phyloP scores from a whole-genome alignment of 2,797 vertebrate genomes.

The Avahi laniger region DNA sequence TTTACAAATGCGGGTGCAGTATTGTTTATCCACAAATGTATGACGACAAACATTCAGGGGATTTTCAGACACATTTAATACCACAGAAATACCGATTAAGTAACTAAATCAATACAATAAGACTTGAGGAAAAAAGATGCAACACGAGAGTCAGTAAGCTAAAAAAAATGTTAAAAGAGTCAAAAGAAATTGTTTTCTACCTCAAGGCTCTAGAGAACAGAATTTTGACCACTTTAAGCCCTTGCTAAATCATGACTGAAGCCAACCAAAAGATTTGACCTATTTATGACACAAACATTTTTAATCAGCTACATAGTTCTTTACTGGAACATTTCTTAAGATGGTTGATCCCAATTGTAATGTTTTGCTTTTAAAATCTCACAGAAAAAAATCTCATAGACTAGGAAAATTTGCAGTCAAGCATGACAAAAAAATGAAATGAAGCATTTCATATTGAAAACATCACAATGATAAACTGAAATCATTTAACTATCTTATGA shows the following conservation, averaged over 20 bases:
- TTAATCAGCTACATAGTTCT: constrained; percentile 34
- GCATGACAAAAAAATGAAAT: constrained; percentile 8
- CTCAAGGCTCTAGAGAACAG: neutral
- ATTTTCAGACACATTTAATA: neutral
- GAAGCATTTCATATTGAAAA: constrained; percentile 40
- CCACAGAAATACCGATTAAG: neutral
- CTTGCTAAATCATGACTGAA: constrained; percentile 8
- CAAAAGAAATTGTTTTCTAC: constrained; percentile 31
- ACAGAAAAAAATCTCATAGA: neutral
- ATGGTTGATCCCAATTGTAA: neutral
- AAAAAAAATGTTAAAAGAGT: neutral
- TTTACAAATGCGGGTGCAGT: neutral
- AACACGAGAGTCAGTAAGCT: neutral
- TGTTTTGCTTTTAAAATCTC: constrained; percentile 54
- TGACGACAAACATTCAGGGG: neutral
- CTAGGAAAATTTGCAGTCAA: neutral
- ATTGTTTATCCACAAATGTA: neutral
- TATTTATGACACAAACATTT: constrained; percentile 42
- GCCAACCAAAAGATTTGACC: constrained; percentile 15
- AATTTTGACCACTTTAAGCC: constrained; percentile 4
- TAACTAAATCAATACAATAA: constrained; percentile 23
- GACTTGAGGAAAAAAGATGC: neutral
- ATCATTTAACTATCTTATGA: neutral
- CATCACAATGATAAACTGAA: constrained; percentile 15
- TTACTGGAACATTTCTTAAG: neutral